phyloP scores from a whole-genome alignment of 2,113 vertebrate species.

The Pristiophorus japonicus region DNA sequence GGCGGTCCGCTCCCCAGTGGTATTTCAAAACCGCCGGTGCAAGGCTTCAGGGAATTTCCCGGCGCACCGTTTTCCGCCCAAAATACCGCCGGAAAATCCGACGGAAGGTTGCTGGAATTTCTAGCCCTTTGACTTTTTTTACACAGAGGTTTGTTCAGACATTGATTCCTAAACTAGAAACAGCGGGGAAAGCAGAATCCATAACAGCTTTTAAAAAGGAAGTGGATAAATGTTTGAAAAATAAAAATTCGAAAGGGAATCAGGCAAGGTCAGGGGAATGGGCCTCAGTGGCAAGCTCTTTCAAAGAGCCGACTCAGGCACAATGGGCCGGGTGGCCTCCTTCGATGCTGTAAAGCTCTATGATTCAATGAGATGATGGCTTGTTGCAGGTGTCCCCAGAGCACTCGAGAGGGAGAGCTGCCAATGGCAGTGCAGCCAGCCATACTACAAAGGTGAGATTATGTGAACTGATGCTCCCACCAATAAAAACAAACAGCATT shows the following conservation, averaged over 20 bases:
- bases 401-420: not conserved
- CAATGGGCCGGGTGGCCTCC: not conserved
- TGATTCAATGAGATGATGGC: not conserved
- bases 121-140: too few relatives aligned
- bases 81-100: too few relatives aligned
- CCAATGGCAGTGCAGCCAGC: not conserved
- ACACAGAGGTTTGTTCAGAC: not conserved
- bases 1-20: too few relatives aligned
- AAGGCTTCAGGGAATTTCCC: too few relatives aligned
- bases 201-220: not conserved
- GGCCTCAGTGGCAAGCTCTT: not conserved
- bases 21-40: too few relatives aligned
- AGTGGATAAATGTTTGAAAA: not conserved
- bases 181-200: not conserved
- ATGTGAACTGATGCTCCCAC: not conserved
- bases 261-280: not conserved
- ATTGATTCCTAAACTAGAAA: not conserved
- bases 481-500: not conserved
- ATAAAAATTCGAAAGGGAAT: not conserved
- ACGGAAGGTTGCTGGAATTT: too few relatives aligned
- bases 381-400: not conserved
- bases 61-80: too few relatives aligned
- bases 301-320: not conserved
- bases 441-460: not conserved
- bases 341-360: not conserved